Base-by-base conservation (phyloP, 2,888 invertebrate species). In the Nebria salina region DNA sequence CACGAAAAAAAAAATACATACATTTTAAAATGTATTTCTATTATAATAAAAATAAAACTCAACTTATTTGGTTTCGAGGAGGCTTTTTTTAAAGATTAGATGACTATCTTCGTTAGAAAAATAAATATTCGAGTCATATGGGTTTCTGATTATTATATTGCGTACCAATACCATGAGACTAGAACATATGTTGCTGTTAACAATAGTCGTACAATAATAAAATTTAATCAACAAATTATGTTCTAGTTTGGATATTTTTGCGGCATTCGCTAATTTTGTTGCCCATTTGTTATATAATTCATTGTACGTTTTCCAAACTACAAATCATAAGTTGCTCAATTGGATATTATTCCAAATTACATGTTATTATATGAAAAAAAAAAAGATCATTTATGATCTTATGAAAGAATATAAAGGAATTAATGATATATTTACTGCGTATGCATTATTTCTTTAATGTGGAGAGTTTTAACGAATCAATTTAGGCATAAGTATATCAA, bases 11-110 rank as follows among this genome's bases (percentile, higher is more conserved):
- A 41, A 68, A 72, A 77, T 6, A 11, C 15, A 75, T 75, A 75
- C 75, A 75, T 80, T 43, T 66, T 75, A 64, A 72, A 80, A 75
- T 75, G 68, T 75, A 80, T 75, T 80, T 42, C 41, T 34, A 26
- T 64, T 6, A 7, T 25, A 70, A 65, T 75, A 54, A 20, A 64
- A 20, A 75, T 54, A 15, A 72, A 54, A 74, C 41, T 75, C 42
- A 78, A 43, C 25, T 13, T 75, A 73, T 41, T 41, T 34, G n/a
- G 34, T 72, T 8, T 72, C n/a, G 25, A 72, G 25, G 72, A 13
- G 2, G 72, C 34, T 72, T 72, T 26, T 8, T 41, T 73, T 73
- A 42, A 42, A 15, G 73, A 73, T 41, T 73, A 43, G 41, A 15
- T 73, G 43, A 41, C 42, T 73, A 7, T 41, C 73, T 73, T 41